phyloP scores from a whole-genome alignment of 2,888 invertebrate species.

The Metalampra italica region DNA sequence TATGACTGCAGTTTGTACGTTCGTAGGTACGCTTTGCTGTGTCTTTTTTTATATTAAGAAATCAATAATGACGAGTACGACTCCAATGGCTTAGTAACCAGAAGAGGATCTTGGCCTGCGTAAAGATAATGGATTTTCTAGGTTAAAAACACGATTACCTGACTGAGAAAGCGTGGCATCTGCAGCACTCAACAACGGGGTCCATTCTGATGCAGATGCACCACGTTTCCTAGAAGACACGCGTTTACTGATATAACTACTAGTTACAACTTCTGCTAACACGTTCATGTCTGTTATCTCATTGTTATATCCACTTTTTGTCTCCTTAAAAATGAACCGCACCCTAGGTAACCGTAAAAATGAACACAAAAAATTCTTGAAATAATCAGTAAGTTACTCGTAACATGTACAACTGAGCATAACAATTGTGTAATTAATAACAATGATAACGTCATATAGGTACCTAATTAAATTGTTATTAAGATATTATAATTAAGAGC shows the following conservation, averaged over 20 bases:
- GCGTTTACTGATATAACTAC: slow-evolving; percentile 27
- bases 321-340: slow-evolving; percentile 6
- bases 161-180: slow-evolving; percentile 13
- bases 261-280: slow-evolving; percentile 35
- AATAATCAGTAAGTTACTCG: neutral
- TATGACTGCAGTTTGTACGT: too few species aligned
- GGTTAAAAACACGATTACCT: slow-evolving; percentile 12
- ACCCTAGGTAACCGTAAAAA: slow-evolving; percentile 3
- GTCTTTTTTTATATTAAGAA: too few species aligned
- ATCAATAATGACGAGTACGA: too few species aligned
- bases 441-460: too few species aligned
- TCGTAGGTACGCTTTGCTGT: too few species aligned
- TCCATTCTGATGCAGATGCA: slow-evolving; percentile 43
- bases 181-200: slow-evolving; percentile 40
- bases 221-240: slow-evolving; percentile 33
- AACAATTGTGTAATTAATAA: neutral
- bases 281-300: slow-evolving; percentile 24
- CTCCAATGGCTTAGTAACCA: too few species aligned
- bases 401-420: neutral
- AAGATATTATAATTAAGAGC: too few species aligned
- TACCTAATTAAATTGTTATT: too few species aligned
- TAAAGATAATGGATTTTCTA: too few species aligned
- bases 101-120: too few species aligned
- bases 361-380: neutral
- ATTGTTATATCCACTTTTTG: slow-evolving; percentile 9